Base-by-base conservation (phyloP, 2,113 vertebrate genomes). In the Melanostigma gelatinosum region DNA sequence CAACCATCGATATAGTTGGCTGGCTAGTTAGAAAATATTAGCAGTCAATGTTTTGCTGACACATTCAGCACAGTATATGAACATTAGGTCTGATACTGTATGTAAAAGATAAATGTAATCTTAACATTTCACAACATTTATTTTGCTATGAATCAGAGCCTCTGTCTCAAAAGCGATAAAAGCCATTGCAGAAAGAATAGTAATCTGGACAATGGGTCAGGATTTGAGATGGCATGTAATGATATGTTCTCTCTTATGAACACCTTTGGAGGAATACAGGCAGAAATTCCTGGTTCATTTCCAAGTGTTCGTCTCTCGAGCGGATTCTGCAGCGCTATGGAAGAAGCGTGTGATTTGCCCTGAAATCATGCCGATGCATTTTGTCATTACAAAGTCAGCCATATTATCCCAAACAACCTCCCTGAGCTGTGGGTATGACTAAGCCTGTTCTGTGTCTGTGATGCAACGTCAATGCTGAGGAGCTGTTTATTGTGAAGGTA, bases 341-440 rank as follows among this genome's bases (percentile, higher is more conserved):
- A 67, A 78, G 58, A 70, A 63, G 73, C 70, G 7, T 87, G 82
- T 83, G 83, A 87, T 85, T 85, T 75, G 84, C 83, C 79, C 66
- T 90, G 81, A 91, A 90, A 91, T 88, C 70, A 77, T 16, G 69
- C 79, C 50, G 61, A 60, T 24, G 85, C 78, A 38, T 87, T 92
- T 88, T 84, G 73, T 92, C 87, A 92, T 90, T 91, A 84, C 78
- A 85, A 88, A 88, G 83, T 86, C 87, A 87, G 90, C 87, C 86
- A 86, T 58, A 81, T 89, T 84, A 88, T 89, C 71, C 83, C 80
- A 80, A 83, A 77, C 80, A 84, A 71, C 71, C 76, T 91, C 67
- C 72, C 70, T 76, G 77, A 88, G 81, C 83, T 65, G 36, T 60
- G 57, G 80, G 79, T 84, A 88, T 89, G 88, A 88, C 87, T 92